Evolutionary conservation across 92 coral and sea anemone species (phyloP).

Genomic region (Palythoa heliodiscus): DNA sequence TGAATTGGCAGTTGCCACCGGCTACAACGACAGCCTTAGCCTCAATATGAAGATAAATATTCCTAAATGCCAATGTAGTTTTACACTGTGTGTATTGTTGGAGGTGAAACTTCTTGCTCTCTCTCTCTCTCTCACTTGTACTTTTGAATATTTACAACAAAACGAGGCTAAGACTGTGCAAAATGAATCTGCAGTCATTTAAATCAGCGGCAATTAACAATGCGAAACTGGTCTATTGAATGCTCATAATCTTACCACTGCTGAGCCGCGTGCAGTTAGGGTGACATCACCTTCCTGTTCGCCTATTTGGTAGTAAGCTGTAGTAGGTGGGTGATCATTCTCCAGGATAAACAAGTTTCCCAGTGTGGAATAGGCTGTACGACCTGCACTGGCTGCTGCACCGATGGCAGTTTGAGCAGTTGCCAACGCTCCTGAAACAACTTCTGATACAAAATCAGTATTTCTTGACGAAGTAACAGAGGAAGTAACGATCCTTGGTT

Average conservation of each 20-base stretch:
- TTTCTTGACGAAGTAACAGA: conserved; percentile 33
- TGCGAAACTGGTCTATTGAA: neutral
- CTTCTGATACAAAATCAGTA: conserved; percentile 62
- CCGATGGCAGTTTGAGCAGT: conserved; percentile 77
- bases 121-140: no score
- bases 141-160: no score
- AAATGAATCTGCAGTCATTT: no score
- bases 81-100: no score
- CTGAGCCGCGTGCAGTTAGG: neutral
- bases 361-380: conserved; percentile 72
- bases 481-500: conserved; percentile 33
- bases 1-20: neutral
- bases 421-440: conserved; percentile 85
- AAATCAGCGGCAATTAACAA: no score
- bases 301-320: conserved; percentile 28
- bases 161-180: no score
- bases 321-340: neutral
- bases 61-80: no score
- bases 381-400: conserved; percentile 56
- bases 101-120: no score
- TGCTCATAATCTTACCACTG: conserved; percentile 19
- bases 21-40: neutral
- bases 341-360: conserved; percentile 62
- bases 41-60: no score
- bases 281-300: conserved; percentile 24